These are phyloP conservation scores for Peromyscus maniculatus DNA, from an alignment of 2,113 vertebrate species.

Conservation along the genomic window DNA sequence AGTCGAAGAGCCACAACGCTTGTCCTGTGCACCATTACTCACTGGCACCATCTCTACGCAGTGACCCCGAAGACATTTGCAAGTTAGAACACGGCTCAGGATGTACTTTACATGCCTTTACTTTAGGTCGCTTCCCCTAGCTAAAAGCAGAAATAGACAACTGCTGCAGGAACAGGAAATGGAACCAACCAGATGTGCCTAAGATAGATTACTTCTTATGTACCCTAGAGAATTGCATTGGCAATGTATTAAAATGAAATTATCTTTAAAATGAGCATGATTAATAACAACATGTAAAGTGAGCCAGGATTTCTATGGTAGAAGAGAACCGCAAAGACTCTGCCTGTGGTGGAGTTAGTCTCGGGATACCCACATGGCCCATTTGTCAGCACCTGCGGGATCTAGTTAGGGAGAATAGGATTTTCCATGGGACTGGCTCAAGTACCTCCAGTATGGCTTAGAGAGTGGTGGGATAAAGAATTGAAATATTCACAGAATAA, in stretches of 20 bases:
- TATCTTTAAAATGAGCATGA: constrained; percentile 72
- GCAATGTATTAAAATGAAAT: constrained; percentile 72
- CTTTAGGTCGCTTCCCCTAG: constrained; percentile 21
- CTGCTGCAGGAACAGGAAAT: constrained; percentile 26
- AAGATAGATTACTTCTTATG: constrained; percentile 47
- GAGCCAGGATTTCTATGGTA: not conserved
- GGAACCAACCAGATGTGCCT: not conserved
- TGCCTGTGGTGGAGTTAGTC: not conserved
- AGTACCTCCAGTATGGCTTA: not conserved
- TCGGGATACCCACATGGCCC: not conserved
- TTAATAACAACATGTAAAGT: constrained; percentile 35
- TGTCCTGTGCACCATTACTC: not conserved
- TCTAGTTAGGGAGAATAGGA: not conserved
- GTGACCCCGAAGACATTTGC: constrained; percentile 51
- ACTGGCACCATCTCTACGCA: not conserved
- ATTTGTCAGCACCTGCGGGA: fast-evolving
- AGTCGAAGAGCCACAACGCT: not conserved
- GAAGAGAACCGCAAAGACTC: not conserved
- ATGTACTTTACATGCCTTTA: not conserved
- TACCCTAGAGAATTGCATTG: constrained; percentile 51
- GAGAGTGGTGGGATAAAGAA: not conserved
- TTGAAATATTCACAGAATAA: fast-evolving
- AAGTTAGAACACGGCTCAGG: not conserved
- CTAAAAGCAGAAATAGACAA: constrained; percentile 18
- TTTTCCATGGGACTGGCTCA: fast-evolving